phyloP scores from a whole-genome alignment of 1,140 invertebrate species.

The Drusus annulatus region DNA sequence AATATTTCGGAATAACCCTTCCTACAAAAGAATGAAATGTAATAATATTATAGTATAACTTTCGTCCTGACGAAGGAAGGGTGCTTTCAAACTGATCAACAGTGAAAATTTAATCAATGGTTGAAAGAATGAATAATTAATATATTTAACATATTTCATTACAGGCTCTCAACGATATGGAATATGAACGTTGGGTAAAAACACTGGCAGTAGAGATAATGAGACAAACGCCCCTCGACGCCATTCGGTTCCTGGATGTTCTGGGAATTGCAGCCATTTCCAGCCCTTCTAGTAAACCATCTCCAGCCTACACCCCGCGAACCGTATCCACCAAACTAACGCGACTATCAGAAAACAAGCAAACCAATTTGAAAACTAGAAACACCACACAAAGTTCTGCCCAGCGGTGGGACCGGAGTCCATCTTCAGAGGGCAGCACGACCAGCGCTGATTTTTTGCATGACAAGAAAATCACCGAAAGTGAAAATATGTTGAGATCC shows the following conservation, averaged over 20 bases:
- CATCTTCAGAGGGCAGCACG: slow-evolving; percentile 66
- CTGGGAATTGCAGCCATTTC: slow-evolving; percentile 62
- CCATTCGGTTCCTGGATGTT: slow-evolving; percentile 70
- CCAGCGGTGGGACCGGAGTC: slow-evolving; percentile 61
- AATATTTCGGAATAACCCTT: too few relatives aligned
- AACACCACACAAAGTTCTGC: slow-evolving; percentile 32
- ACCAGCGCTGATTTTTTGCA: slow-evolving; percentile 57
- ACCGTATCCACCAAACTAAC: background rate
- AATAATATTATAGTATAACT: too few relatives aligned
- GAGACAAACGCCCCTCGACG: slow-evolving; percentile 76
- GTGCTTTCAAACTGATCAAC: too few relatives aligned
- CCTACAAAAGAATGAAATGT: too few relatives aligned
- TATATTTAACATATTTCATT: slow-evolving; percentile 53
- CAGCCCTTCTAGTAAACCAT: slow-evolving; percentile 29
- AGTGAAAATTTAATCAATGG: too few relatives aligned
- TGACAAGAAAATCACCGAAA: slow-evolving; percentile 18
- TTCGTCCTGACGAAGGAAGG: too few relatives aligned
- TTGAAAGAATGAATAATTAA: too few relatives aligned
- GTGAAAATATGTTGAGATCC: slow-evolving; percentile 40
- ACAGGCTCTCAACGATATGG: slow-evolving; percentile 72
- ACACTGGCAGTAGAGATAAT: slow-evolving; percentile 76
- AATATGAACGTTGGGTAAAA: slow-evolving; percentile 76
- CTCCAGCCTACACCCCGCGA: background rate
- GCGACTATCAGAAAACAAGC: background rate
- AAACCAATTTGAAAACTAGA: background rate